Base-by-base conservation (phyloP, 2,888 invertebrate species). In the Chalcosyrphus nemorum region DNA sequence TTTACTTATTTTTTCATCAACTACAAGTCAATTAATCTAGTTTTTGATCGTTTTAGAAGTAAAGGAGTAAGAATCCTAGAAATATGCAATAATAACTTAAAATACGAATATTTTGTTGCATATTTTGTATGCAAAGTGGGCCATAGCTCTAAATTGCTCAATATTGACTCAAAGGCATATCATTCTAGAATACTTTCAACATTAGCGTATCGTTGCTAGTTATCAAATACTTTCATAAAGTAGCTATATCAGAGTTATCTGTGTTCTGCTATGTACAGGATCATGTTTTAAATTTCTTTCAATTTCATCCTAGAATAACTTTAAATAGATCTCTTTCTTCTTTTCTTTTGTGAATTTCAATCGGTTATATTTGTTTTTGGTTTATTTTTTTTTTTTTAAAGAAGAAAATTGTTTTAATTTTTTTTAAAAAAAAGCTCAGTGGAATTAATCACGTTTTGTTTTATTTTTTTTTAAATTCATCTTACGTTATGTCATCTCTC, bases 401-500 rank as follows among this genome's bases (percentile, higher is more conserved):
- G 3, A 43, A 15, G 17, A 9, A 11, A 11, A 45, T 38, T 57
- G n/a, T 38, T 21, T 19, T 56, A 11, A 45, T 38, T 57, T 21
- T 38, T 21, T 19, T 56, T 41, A 11, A 41, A 7, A 13, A 41
- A 27, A n/a, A 27, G 29, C 11, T 13, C 11, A 71, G 13, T 47
- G 35, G 24, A 68, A 43, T 50, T 24, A 66, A 35, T 63, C 24
- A 56, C 47, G 61, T 72, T 82, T 61, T 70, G 63, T 75, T 63
- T 54, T 66, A 15, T 29, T 75, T 68, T 65, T 41, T 13, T 32
- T 41, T 59, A 57, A 57, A 61, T 21, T 27, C 15, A 54, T n/a
- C n/a, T 63, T 32, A 56, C 47, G 61, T 72, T 82, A 54, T 70
- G 63, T 75, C 56, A 47, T 66, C 15, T 29, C 71, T 68, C 59